These are phyloP conservation scores for Siniperca obscura DNA, from an alignment of 2,797 vertebrate genomes.

Conservation along the genomic window DNA sequence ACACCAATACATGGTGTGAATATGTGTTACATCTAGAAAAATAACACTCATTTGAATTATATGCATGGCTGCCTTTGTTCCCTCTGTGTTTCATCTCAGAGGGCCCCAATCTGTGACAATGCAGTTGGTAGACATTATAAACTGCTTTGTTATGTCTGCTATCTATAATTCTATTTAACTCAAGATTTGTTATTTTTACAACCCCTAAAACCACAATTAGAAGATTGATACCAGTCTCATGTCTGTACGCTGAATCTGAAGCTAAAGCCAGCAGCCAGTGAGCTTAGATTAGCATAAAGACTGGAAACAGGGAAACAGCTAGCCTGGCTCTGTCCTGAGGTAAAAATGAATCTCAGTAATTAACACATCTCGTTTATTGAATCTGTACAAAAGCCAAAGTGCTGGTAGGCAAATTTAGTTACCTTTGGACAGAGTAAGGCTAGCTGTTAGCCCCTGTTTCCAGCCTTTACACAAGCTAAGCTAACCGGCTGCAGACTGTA, in stretches of 20 bases:
- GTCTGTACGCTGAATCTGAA: neutral
- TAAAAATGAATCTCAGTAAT: neutral
- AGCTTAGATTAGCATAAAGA: neutral
- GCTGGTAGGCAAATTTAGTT: neutral
- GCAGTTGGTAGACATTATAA: slow-evolving; percentile 14
- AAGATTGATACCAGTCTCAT: neutral
- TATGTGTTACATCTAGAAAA: slow-evolving; percentile 26
- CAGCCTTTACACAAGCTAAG: neutral
- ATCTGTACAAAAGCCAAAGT: neutral
- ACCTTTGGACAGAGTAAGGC: no score
- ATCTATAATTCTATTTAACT: slow-evolving; percentile 6
- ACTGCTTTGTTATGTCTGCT: neutral
- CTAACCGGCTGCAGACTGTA: neutral
- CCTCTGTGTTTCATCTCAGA: slow-evolving; percentile 30
- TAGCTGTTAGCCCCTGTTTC: neutral
- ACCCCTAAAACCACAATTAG: slow-evolving; percentile 10
- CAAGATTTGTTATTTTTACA: neutral
- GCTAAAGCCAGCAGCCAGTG: neutral
- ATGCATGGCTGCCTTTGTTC: slow-evolving; percentile 16
- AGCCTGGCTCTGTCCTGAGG: neutral
- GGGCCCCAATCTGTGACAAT: slow-evolving; percentile 11
- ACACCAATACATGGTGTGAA: slow-evolving; percentile 21
- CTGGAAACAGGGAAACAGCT: neutral
- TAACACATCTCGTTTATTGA: neutral
- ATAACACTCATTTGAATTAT: slow-evolving; percentile 22